These are phyloP conservation scores for Chiridota heheva DNA, from an alignment of 35 echinoderm and acorn worm species.

Conservation along the genomic window DNA sequence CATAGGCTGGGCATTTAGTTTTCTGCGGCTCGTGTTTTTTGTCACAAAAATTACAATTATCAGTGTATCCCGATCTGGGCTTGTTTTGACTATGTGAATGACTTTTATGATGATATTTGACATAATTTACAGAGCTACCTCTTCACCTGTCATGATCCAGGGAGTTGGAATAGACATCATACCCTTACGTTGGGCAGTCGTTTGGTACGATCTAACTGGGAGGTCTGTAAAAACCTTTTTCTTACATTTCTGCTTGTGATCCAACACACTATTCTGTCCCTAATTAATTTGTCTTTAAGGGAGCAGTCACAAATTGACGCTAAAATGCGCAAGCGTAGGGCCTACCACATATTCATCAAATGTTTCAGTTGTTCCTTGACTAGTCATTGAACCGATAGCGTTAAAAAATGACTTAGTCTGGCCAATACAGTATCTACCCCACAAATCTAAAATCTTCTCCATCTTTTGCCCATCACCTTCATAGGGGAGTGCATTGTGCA, in stretches of 20 bases:
- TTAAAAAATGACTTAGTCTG: conserved; percentile 58
- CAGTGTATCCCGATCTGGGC: neutral
- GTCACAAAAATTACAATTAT: conserved; percentile 34
- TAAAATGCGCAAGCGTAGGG: neutral
- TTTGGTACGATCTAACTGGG: conserved; percentile 28
- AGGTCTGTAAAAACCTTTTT: conserved; percentile 38
- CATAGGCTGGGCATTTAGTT: too few species aligned
- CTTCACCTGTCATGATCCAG: conserved; percentile 9
- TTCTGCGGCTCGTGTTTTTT: conserved; percentile 16
- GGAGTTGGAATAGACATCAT: conserved; percentile 20
- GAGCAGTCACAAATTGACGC: conserved; percentile 7
- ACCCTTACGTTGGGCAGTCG: too few species aligned
- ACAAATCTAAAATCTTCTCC: conserved; percentile 35
- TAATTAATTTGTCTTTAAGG: conserved; percentile 38
- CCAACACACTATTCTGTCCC: conserved; percentile 44
- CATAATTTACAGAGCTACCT: neutral
- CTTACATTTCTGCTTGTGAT: conserved; percentile 12
- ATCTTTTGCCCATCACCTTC: conserved; percentile 37
- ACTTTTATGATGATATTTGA: neutral
- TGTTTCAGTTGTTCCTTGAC: neutral
- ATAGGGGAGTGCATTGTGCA: conserved; percentile 67
- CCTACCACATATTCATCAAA: conserved; percentile 18
- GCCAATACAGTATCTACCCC: conserved; percentile 60
- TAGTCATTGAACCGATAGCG: too few species aligned
- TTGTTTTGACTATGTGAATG: neutral